These are phyloP conservation scores for Petaurus breviceps DNA, from an alignment of 2,113 vertebrate genomes.

Conservation along the genomic window DNA sequence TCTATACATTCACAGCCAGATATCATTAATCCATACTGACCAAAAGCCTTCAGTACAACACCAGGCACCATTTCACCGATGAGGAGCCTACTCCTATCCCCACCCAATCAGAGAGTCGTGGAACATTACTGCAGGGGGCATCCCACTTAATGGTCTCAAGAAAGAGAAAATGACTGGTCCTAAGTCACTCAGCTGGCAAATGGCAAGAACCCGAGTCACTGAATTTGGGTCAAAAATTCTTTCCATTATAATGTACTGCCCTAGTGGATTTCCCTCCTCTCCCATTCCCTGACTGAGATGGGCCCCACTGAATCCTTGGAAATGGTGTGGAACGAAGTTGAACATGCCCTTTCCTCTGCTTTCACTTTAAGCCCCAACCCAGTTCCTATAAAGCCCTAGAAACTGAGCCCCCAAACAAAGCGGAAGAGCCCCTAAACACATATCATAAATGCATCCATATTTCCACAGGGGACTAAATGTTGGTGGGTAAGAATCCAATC, in stretches of 20 bases:
- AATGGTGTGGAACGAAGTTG: slow-evolving; percentile 49
- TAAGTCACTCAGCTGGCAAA: not conserved
- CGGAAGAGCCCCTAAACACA: not conserved
- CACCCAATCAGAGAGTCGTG: not conserved
- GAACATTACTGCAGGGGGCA: not conserved
- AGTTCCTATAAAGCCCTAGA: not conserved
- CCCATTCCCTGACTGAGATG: not conserved
- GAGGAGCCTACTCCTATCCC: not conserved
- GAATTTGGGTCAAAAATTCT: not conserved
- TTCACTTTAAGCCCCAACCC: not conserved
- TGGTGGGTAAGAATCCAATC: not conserved
- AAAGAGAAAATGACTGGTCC: not conserved
- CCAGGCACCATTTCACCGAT: not conserved
- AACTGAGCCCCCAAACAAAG: not conserved
- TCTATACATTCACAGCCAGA: not conserved
- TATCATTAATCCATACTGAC: not conserved
- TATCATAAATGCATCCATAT: not conserved
- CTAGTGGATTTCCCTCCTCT: not conserved
- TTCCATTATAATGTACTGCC: not conserved
- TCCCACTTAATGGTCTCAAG: not conserved
- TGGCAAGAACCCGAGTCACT: not conserved
- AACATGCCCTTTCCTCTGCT: slow-evolving; percentile 52
- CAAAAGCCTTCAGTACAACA: not conserved
- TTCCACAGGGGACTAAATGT: not conserved
- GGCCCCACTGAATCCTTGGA: not conserved